Base-by-base conservation (phyloP, 2,113 vertebrate species). In the Cinclus cinclus region DNA sequence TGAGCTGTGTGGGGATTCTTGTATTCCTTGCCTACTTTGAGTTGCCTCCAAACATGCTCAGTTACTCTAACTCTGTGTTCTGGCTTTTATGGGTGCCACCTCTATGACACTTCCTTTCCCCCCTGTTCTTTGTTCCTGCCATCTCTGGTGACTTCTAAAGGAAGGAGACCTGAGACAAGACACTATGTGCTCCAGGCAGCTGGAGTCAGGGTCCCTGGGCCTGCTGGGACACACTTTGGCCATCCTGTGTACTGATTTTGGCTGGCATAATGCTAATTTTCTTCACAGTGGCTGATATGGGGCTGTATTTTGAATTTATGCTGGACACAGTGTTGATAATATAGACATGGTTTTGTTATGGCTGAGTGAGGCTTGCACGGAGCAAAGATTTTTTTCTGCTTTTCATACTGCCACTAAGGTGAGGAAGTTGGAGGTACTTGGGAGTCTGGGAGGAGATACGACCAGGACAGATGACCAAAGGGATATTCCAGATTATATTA, bases 11-110 rank as follows among this genome's bases (percentile, higher is more conserved):
- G n/a, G 4, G 13, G 11, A 33, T 92, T 78, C 52, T 93, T 90
- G 47, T 11, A 52, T n/a, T 75, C 35, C 49, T 52, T 69, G 21
- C 3, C 20, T 59, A 15, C 46, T 62, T 41, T n/a, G 41, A 64
- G 46, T 35, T 88, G 83, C n/a, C 56, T 62, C n/a, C 55, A 90
- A 15, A 16, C 30, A 27, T 6, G 17, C 35, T 41, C 58, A 83
- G 25, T 77, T 62, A 37, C 37, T 56, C 24, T 42, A 27, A 52
- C 19, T 81, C 27, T 0, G 0, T 62, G 24, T 28, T 37, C 31
- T 58, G 53, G 22, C 5, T 71, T 85, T 79, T 59, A 12, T n/a
- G 33, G 13, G 5, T 67, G 35, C 4, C 9, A 6, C 6, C 44
- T 13, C n/a, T 65, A 13, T 10, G 11, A 35, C 24, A 6, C 14